Conservation (phyloP, 1,140 invertebrate species). For the Globodera rostochiensis region DNA sequence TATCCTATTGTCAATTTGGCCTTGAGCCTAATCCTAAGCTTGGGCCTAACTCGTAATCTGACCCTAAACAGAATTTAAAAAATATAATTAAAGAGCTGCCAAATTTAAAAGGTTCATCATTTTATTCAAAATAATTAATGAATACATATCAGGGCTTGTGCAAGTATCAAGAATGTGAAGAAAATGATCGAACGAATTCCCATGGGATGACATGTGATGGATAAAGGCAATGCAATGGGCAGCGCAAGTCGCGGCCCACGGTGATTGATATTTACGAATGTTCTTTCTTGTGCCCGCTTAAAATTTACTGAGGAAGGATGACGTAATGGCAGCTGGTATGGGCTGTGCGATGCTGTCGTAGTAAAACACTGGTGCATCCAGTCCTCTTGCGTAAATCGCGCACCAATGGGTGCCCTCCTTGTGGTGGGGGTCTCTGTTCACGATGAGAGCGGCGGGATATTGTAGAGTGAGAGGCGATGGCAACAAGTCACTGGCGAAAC, state of each 20-base stretch:
- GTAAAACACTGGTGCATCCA: not conserved
- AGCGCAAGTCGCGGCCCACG: not conserved
- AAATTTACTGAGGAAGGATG: not conserved
- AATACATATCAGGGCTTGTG: conserved; percentile 9
- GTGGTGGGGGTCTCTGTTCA: not conserved
- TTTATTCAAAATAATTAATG: conserved; percentile 1
- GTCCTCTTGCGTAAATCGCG: not conserved
- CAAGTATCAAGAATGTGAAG: not conserved
- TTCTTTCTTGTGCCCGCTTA: not conserved
- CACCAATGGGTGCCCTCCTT: conserved; percentile 1
- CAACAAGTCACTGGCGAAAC: conserved; percentile 5
- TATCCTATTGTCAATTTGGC: too few species aligned
- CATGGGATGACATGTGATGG: not conserved
- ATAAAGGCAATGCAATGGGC: conserved; percentile 8
- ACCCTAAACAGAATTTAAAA: too few species aligned
- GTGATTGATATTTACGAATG: not conserved
- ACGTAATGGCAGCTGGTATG: not conserved
- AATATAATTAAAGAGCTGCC: not conserved
- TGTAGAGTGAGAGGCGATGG: not conserved
- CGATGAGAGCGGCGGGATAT: conserved; percentile 8
- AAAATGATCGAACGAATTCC: not conserved
- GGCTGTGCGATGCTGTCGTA: not conserved
- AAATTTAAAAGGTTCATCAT: not conserved
- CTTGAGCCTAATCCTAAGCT: too few species aligned
- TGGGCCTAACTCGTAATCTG: too few species aligned